Percentiles rank a stretch among this genome's conserved stretches.
Evolutionary conservation across 2,888 invertebrate species (phyloP).

Genomic region (Drosophila neonasuta): DNA sequence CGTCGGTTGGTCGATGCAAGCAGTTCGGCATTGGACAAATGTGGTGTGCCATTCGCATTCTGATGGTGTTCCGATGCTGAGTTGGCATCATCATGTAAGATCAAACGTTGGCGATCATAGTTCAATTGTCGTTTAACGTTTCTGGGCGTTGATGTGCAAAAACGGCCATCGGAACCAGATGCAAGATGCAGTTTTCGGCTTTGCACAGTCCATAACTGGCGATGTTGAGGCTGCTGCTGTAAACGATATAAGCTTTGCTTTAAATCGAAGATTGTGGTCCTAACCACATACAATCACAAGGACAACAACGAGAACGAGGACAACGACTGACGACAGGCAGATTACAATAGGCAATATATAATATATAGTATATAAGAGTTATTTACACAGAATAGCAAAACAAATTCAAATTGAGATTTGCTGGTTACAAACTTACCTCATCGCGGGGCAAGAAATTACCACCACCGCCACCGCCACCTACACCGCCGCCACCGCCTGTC

Average conservation of each 20-base stretch:
- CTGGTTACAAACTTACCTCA: slow-evolving; percentile 53
- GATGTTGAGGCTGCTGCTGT: slow-evolving; percentile 32
- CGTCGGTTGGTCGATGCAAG: slow-evolving; percentile 11
- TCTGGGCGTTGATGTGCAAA: slow-evolving; percentile 80
- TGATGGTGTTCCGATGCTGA: slow-evolving; percentile 4
- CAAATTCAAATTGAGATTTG: slow-evolving; percentile 21
- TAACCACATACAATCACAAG: slow-evolving; percentile 34
- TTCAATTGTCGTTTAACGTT: slow-evolving; percentile 69
- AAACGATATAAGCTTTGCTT: slow-evolving; percentile 23
- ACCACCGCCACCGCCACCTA: neutral
- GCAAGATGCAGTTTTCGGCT: slow-evolving; percentile 15
- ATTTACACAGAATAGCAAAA: slow-evolving; percentile 17
- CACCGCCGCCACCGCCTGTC: slow-evolving; percentile 68
- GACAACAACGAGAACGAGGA: slow-evolving; percentile 11
- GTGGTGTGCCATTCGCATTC: slow-evolving; percentile 34
- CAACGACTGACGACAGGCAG: slow-evolving; percentile 30
- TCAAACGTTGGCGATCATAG: slow-evolving; percentile 47
- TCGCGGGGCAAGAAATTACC: slow-evolving; percentile 51
- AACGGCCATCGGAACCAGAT: slow-evolving; percentile 21
- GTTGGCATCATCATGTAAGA: slow-evolving; percentile 16
- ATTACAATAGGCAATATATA: slow-evolving; percentile 15
- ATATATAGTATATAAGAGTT: neutral
- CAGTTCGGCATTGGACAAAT: slow-evolving; percentile 29
- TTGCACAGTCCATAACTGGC: slow-evolving; percentile 30
- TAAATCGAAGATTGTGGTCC: slow-evolving; percentile 15